Evolutionary conservation across 2,888 invertebrate genomes (phyloP), one percentile per base, ranked within the genome.

Genomic region (Atrina japonica): DNA sequence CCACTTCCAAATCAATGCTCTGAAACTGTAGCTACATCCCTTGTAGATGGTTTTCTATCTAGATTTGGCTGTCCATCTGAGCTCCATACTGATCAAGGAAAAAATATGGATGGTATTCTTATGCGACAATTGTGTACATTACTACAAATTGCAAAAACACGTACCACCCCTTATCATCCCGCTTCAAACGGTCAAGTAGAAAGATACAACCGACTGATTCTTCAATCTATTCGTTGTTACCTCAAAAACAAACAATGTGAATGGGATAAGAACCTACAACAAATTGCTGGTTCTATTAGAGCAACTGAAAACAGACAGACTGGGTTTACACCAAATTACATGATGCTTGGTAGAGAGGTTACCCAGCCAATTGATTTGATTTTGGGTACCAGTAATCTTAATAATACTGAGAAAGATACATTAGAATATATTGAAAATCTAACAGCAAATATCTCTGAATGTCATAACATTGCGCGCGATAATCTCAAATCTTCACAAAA

Each of bases 311-410:
- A 76, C 49, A 25, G 73, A 3, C 53, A 59, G 16, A 70, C 73
- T 1, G 63, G 70, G 11, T 70, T 52, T 21, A 67, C 76, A 6
- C 61, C 71, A 47, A 76, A 76, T 41, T 56, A 18, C 6, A 29
- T 76, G 35, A 76, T 76, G 71, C 35, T 76, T 0, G 76, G 74
- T 47, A 73, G 45, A 63, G 53, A 64, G n/a, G 29, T 65, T 0
- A 30, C 41, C n/a, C 49, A 41, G 18, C 70, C 67, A 11, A 50
- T 52, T 14, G 64, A 66, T 29, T 27, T 74, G 14, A 53, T 64
- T 23, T 60, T 67, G 43, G 64, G 70, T 11, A 50, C 49, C 11
- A 11, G 6, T 7, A 23, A 25, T 23, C 5, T 25, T 1, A 50
- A 30, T 14, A 40, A 3, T 14, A 18, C 5, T 30, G 14, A 29